A percentile compares a stretch with the other conserved stretches of the same genome.
phyloP scores from a whole-genome alignment of 2,797 vertebrate species.

The Enoplosus armatus region DNA sequence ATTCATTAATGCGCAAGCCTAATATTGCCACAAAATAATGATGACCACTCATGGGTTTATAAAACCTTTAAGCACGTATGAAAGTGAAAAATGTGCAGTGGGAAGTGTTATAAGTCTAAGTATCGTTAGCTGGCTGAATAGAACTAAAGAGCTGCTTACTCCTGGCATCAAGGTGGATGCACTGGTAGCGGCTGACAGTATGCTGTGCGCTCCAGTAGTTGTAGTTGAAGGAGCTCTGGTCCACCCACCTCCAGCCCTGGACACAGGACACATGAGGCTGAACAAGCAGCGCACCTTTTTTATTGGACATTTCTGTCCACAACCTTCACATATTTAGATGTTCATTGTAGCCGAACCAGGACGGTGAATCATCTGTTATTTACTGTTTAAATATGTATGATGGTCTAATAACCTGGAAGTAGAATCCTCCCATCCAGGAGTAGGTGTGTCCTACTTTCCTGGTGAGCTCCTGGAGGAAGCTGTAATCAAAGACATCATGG shows the following conservation, averaged over 20 bases:
- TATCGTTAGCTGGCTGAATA: not conserved
- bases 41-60: not conserved
- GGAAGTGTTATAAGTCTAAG: too few species aligned
- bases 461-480: constrained; percentile 26
- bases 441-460: not conserved
- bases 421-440: constrained; percentile 23
- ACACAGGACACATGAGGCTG: not conserved
- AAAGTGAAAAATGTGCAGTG: too few species aligned
- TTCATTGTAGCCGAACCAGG: not conserved
- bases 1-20: not conserved
- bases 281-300: not conserved
- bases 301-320: not conserved
- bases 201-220: not conserved
- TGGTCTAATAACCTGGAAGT: constrained; percentile 23
- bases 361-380: not conserved
- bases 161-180: not conserved
- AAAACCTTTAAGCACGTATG: not conserved
- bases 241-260: constrained; percentile 23
- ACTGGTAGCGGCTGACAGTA: not conserved
- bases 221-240: not conserved
- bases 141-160: not conserved
- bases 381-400: not conserved
- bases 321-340: not conserved
- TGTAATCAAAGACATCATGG: constrained; percentile 22
- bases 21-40: not conserved